Conservation (phyloP, 1,140 invertebrate species). For the Augochlora pura region DNA sequence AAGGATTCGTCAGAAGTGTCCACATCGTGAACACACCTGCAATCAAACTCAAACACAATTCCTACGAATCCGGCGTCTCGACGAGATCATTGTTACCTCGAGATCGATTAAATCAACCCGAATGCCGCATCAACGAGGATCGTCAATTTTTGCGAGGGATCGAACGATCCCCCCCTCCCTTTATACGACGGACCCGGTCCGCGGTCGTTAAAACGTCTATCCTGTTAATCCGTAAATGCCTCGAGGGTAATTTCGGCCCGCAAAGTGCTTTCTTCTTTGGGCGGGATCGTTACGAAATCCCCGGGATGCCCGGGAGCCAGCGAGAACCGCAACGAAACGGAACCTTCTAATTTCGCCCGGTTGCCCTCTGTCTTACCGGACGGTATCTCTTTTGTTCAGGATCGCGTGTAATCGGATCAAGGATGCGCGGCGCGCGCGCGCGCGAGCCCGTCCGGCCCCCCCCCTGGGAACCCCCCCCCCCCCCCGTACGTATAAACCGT, state of each 20-base stretch:
- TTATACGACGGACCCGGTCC: constrained; percentile 30
- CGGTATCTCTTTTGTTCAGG: constrained; percentile 55
- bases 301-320: constrained; percentile 50
- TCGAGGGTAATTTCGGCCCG: constrained; percentile 52
- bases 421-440: not conserved
- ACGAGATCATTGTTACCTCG: too few species aligned
- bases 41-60: too few species aligned
- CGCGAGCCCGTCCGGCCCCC: not conserved
- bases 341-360: constrained; percentile 60
- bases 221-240: constrained; percentile 61
- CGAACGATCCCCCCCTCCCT: constrained; percentile 16
- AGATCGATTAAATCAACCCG: too few species aligned
- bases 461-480: not conserved
- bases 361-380: constrained; percentile 47
- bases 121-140: too few species aligned
- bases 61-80: too few species aligned
- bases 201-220: constrained; percentile 55
- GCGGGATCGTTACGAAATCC: constrained; percentile 56
- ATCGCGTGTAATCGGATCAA: constrained; percentile 54
- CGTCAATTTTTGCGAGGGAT: too few species aligned
- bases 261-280: constrained; percentile 59
- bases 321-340: constrained; percentile 58
- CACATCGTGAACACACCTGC: too few species aligned
- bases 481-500: too few species aligned
- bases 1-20: too few species aligned